Base-by-base conservation (phyloP, 2,797 vertebrate genomes). In the Phrynocephalus vlangalii region DNA sequence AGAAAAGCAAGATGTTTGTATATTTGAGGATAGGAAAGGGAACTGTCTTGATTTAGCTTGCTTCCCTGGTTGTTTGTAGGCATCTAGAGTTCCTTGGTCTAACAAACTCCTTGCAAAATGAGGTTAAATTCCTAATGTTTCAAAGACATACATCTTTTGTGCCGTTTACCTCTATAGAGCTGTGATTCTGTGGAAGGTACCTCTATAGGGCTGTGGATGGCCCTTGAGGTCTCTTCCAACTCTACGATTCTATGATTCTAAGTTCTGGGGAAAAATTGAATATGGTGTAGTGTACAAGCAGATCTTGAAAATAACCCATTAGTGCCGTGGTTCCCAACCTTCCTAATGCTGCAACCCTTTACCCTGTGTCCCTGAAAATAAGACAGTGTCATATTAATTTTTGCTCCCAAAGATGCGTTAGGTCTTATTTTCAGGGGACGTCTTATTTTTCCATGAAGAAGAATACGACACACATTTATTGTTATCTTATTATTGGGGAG, bases 1-100 rank as follows among this genome's bases (percentile, higher is more conserved):
- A 78, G 92, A 90, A 89, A 90, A 92, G 90, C 90, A 68, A 72
- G 87, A 26, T 86, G 79, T 84, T 83, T 89, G 75, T 33, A 38
- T 85, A 92, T 87, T 72, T 82, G 89, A 84, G 89, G 56, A 33
- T 11, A 56, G 33, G 38, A 48, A 81, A 44, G 71, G 18, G 78
- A 70, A 88, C 81, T 56, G n/a, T 63, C 52, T 0, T 63, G 91
- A 91, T 91, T 84, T 88, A 89, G 90, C 86, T 88, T 79, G 84
- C 90, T 91, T 30, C 3, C 75, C 78, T 38, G 72, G 80, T 86
- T 15, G 44, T 10, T 76, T 90, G 50, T 77, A 3, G 44, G 83
- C 30, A 82, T 86, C 5, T 6, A 56, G 9, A 52, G 88, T 83
- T 81, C 87, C 72, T 20, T 15, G 2, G 90, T 0, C 82, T 18